Conservation (phyloP, 2,888 invertebrate species). For the Parnassius glacialis region DNA sequence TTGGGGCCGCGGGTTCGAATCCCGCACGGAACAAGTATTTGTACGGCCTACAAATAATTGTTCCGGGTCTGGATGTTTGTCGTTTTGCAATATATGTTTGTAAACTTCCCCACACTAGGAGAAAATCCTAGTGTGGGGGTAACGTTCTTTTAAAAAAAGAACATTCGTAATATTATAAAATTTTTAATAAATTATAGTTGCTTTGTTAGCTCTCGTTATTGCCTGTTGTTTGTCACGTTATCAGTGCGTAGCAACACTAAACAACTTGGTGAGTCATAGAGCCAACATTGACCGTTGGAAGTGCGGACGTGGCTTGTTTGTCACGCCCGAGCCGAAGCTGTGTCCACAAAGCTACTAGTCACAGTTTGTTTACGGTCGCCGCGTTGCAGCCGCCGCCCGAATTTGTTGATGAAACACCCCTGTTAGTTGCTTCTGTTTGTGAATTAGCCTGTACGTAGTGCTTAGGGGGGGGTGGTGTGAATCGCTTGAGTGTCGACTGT, state of each 20-base stretch:
- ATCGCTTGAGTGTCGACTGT: slow-evolving; percentile 13
- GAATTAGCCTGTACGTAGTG: slow-evolving; percentile 23
- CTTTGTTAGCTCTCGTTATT: background rate
- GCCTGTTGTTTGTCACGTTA: slow-evolving; percentile 9
- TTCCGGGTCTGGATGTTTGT: no score
- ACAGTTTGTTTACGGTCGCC: slow-evolving; percentile 21
- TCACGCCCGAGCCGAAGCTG: slow-evolving; percentile 19
- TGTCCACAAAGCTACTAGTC: slow-evolving; percentile 18
- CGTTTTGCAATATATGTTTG: no score
- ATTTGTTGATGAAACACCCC: slow-evolving; percentile 24
- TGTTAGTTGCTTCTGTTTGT: slow-evolving; percentile 19
- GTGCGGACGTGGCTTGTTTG: slow-evolving; percentile 22
- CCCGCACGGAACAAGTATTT: no score
- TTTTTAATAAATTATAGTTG: no score
- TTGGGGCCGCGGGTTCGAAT: no score
- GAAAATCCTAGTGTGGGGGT: no score
- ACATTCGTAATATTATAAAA: no score
- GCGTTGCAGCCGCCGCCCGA: slow-evolving; percentile 12
- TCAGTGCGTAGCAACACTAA: slow-evolving; percentile 14
- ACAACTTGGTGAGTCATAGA: slow-evolving; percentile 19
- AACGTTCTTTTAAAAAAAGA: no score
- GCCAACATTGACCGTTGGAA: slow-evolving; percentile 18
- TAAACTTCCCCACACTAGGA: no score
- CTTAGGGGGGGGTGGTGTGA: slow-evolving; percentile 19
- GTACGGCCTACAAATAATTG: no score